phyloP scores from a whole-genome alignment of 2,113 vertebrate species.

The Peromyscus maniculatus region DNA sequence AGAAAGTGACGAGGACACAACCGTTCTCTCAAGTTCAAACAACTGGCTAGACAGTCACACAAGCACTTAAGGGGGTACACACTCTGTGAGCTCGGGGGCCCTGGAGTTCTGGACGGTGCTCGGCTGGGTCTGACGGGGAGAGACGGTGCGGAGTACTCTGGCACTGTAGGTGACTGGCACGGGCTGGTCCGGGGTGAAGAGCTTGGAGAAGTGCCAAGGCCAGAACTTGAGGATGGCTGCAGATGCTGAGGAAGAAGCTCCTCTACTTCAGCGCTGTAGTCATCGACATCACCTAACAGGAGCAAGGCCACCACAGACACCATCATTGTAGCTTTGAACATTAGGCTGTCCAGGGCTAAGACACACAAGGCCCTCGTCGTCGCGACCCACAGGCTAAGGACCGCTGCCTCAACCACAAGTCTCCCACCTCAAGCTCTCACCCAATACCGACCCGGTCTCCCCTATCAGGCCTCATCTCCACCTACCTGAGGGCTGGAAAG shows the following conservation, averaged over 20 bases:
- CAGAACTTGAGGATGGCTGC: slow-evolving; percentile 90
- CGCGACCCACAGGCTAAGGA: background rate
- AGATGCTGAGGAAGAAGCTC: slow-evolving; percentile 97
- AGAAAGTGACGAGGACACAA: background rate
- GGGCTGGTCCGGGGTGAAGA: slow-evolving; percentile 95
- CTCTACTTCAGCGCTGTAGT: slow-evolving; percentile 94
- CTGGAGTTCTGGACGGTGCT: slow-evolving; percentile 86
- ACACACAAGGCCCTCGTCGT: background rate
- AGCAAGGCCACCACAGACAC: background rate
- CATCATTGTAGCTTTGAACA: background rate
- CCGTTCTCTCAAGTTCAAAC: background rate
- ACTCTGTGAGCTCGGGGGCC: slow-evolving; percentile 85
- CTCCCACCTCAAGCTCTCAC: background rate
- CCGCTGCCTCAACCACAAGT: background rate
- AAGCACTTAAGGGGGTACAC: background rate
- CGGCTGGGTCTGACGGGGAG: slow-evolving; percentile 91
- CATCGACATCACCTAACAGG: slow-evolving; percentile 94
- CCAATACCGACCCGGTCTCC: background rate
- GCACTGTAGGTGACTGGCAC: slow-evolving; percentile 95
- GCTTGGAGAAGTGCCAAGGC: slow-evolving; percentile 91
- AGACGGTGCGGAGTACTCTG: slow-evolving; percentile 89
- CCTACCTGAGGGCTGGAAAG: background rate
- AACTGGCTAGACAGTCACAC: background rate
- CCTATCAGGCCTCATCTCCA: background rate
- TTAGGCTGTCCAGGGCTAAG: background rate